Conservation (phyloP, 1,140 invertebrate species). For the Coelopa frigida region DNA sequence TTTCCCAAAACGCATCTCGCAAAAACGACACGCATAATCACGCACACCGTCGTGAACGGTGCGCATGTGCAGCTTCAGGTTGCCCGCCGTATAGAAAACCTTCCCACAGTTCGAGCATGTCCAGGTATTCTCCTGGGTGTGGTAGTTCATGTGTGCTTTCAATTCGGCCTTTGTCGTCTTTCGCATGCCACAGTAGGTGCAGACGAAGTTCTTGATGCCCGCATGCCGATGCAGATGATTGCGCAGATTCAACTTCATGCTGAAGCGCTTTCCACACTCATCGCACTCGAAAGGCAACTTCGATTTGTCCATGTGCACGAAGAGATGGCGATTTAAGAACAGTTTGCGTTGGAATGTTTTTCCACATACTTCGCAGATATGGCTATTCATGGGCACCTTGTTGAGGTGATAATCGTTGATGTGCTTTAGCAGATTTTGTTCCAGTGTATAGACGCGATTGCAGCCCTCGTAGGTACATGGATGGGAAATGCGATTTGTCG, state of each 20-base stretch:
- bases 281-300: slow-evolving; percentile 12
- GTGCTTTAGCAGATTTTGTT: no score
- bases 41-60: slow-evolving; percentile 13
- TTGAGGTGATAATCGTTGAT: no score
- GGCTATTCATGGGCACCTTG: no score
- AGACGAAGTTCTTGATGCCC: slow-evolving; percentile 15
- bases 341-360: background rate
- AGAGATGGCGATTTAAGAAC: slow-evolving; percentile 6
- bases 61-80: slow-evolving; percentile 9
- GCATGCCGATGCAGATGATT: slow-evolving; percentile 14
- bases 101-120: slow-evolving; percentile 12
- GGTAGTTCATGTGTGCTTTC: slow-evolving; percentile 14
- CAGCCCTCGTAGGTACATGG: slow-evolving; percentile 5
- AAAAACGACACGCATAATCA: slow-evolving; percentile 12
- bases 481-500: background rate
- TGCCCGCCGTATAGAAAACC: slow-evolving; percentile 11
- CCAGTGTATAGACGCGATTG: no score
- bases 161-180: slow-evolving; percentile 14
- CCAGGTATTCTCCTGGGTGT: slow-evolving; percentile 13
- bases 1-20: slow-evolving; percentile 14
- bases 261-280: slow-evolving; percentile 11
- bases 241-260: background rate
- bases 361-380: slow-evolving; percentile 13
- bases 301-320: slow-evolving; percentile 7
- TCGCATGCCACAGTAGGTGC: slow-evolving; percentile 10